A percentile compares a stretch with the other conserved stretches of the same genome.
Evolutionary conservation across 2,113 vertebrate genomes (phyloP).

Genomic region (Carettochelys insculpta): DNA sequence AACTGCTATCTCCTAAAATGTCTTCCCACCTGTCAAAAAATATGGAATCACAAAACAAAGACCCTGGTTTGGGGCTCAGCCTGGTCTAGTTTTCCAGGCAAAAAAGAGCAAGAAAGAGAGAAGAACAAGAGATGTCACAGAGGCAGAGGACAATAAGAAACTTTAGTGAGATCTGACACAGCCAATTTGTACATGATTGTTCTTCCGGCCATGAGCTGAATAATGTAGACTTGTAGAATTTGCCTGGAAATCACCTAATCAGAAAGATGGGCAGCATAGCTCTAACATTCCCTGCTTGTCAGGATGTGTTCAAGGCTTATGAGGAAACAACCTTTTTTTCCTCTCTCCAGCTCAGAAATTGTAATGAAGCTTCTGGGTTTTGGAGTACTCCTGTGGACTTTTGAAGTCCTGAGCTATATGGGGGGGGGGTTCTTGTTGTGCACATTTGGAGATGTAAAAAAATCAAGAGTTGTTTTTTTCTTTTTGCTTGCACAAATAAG

Average conservation of each 20-base stretch:
- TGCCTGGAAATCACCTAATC: conserved; percentile 19
- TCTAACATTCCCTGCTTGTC: background rate
- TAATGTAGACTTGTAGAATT: background rate
- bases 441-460: conserved; percentile 13
- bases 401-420: background rate
- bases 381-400: conserved; percentile 28
- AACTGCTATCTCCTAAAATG: background rate
- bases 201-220: conserved; percentile 11
- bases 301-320: background rate
- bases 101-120: background rate
- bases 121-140: background rate
- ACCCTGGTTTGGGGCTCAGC: background rate
- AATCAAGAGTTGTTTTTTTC: accelerated
- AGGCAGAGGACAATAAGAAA: background rate
- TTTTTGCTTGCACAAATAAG: background rate
- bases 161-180: conserved; percentile 17
- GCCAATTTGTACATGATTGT: conserved; percentile 19
- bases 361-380: conserved; percentile 10
- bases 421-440: background rate
- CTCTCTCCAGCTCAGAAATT: conserved; percentile 8
- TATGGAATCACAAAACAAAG: background rate
- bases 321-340: conserved; percentile 6
- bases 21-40: background rate
- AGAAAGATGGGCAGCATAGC: background rate
- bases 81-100: background rate